Evolutionary conservation across 2,888 invertebrate genomes (phyloP), one percentile per base, ranked within the genome.

Genomic region (Formica aserva): DNA sequence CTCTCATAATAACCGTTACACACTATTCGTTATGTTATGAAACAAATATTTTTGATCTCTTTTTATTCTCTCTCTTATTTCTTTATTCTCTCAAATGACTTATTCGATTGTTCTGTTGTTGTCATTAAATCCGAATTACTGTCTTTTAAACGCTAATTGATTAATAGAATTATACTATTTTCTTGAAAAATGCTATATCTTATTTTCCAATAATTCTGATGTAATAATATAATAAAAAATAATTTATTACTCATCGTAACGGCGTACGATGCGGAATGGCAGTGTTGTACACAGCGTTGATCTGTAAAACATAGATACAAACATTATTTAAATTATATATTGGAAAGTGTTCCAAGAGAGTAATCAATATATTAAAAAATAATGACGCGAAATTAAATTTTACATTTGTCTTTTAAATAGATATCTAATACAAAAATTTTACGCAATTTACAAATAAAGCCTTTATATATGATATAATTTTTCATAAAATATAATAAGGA

Each of bases 1-100:
- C 48, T 45, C 69, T 18, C 66, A 32, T 77, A 78, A 78, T 78
- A 78, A 78, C 29, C 71, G 78, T 78, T 71, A 78, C 60, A 78
- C 60, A 60, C 22, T 18, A 26, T 45, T 13, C 45, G 32, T 22
- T 45, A 15, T 32, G 41, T 71, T 60, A 45, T 60, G 60, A 71
- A 78, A 60, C 71, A 78, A 71, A 35, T 11, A 69, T 32, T 29
- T n/a, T 32, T 15, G 3, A 57, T 77, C 32, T 77, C 57, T 78
- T 18, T 57, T n/a, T 41, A 1, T 41, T 2, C 29, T 11, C 5
- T 41, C 29, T n/a, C 29, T 15, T 29, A 15, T 22, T 71, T 32
- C 38, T 41, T 69, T 45, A 60, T 78, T 71, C 32, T 71, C 32
- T 22, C 22, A 26, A 8, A 4, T 26, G 26, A 66, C 55, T 22